These are phyloP conservation scores for Lateolabrax maculatus DNA, from an alignment of 2,797 vertebrate genomes.

Conservation along the genomic window DNA sequence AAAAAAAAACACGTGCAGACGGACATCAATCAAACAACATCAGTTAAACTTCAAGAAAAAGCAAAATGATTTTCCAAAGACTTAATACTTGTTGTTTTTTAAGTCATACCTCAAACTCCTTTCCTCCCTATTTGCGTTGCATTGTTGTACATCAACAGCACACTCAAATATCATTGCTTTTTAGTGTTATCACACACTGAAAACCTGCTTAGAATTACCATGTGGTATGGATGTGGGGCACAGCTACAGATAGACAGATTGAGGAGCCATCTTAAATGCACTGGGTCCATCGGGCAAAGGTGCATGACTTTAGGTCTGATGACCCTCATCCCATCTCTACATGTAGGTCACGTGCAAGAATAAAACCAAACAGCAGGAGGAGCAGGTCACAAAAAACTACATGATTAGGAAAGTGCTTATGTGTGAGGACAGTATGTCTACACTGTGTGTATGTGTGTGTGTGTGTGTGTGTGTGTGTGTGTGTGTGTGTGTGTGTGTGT, in stretches of 20 bases:
- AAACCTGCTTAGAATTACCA: not conserved
- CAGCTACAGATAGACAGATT: not conserved
- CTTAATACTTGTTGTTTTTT: too few relatives aligned
- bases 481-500: too few relatives aligned
- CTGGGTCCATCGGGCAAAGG: not conserved
- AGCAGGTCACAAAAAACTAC: slow-evolving; percentile 3
- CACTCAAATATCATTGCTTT: not conserved
- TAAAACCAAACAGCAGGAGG: slow-evolving; percentile 14
- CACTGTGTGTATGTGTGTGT: not conserved
- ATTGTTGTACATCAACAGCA: not conserved
- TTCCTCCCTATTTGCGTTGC: not conserved
- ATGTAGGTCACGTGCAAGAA: slow-evolving; percentile 4
- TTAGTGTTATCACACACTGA: not conserved
- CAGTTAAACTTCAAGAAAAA: too few relatives aligned
- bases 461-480: too few relatives aligned
- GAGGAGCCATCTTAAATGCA: not conserved
- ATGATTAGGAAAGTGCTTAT: not conserved
- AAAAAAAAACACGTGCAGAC: too few relatives aligned
- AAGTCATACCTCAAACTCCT: not conserved
- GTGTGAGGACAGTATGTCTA: not conserved
- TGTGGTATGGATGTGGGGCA: not conserved
- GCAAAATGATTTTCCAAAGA: too few relatives aligned
- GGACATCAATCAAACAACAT: too few relatives aligned
- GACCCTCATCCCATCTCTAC: not conserved
- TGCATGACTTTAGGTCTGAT: not conserved